Conservation (phyloP, 2,888 invertebrate genomes). For the Hypselothyrea guttata region DNA sequence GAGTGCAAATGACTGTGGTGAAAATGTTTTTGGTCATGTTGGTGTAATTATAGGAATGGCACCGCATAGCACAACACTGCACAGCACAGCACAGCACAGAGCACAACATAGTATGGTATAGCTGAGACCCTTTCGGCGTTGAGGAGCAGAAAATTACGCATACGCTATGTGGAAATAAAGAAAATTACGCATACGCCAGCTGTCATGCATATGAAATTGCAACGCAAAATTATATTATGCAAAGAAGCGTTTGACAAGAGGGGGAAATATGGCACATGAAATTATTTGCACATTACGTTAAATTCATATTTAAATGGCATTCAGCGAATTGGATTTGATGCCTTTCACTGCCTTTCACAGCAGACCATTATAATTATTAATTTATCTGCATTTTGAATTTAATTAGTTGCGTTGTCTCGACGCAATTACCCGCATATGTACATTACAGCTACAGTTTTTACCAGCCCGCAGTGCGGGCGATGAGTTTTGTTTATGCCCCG, state of each 20-base stretch:
- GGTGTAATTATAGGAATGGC: conserved; percentile 30
- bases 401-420: conserved; percentile 26
- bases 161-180: conserved; percentile 5
- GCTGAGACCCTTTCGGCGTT: neutral
- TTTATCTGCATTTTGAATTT: conserved; percentile 46
- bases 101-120: too few species aligned
- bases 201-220: conserved; percentile 44
- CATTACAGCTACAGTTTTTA: conserved; percentile 3
- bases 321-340: conserved; percentile 18
- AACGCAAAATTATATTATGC: conserved; percentile 35
- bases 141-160: conserved; percentile 14
- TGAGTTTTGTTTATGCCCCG: conserved; percentile 10
- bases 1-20: conserved; percentile 1
- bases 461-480: neutral
- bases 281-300: conserved; percentile 39
- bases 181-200: conserved; percentile 41
- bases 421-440: neutral
- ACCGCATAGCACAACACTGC: too few species aligned
- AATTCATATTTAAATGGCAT: conserved; percentile 37
- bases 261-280: conserved; percentile 7
- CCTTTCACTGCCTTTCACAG: conserved; percentile 14
- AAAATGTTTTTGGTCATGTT: conserved; percentile 13
- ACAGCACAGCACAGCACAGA: too few species aligned
- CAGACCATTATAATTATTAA: conserved; percentile 36
- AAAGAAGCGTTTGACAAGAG: conserved; percentile 1